These are phyloP conservation scores for Drosophila rubida DNA, from an alignment of 2,888 invertebrate species.

Conservation along the genomic window DNA sequence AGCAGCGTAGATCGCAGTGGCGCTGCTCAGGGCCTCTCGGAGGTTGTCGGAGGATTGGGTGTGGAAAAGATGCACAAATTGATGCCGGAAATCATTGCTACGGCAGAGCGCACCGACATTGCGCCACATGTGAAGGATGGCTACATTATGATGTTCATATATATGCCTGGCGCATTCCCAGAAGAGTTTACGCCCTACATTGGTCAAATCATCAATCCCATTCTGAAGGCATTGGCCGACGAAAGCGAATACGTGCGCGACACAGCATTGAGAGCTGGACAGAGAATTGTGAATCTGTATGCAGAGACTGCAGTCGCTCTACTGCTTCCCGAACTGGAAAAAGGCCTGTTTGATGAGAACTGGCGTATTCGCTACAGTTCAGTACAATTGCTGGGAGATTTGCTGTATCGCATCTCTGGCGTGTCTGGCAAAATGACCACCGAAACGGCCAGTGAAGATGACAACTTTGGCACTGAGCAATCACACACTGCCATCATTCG, in stretches of 20 bases:
- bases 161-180: conserved; percentile 98
- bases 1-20: conserved; percentile 98
- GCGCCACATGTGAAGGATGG: conserved; percentile 99
- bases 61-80: conserved; percentile 97
- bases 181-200: conserved; percentile 98
- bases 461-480: conserved; percentile 99
- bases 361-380: conserved; percentile 98
- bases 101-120: conserved; percentile 96
- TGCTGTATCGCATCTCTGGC: conserved; percentile 97
- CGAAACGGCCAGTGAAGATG: conserved; percentile 98
- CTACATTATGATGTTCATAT: conserved; percentile 99
- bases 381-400: conserved; percentile 97
- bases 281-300: conserved; percentile 97
- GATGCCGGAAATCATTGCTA: conserved; percentile 98
- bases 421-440: conserved; percentile 99
- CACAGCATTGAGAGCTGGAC: conserved; percentile 98
- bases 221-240: conserved; percentile 98
- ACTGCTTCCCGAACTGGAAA: conserved; percentile 96
- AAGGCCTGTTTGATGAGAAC: conserved; percentile 98
- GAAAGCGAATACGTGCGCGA: conserved; percentile 99
- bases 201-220: conserved; percentile 98
- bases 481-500: conserved; percentile 96
- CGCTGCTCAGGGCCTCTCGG: conserved; percentile 98
- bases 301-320: conserved; percentile 97
- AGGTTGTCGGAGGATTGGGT: conserved; percentile 98